These are phyloP conservation scores for Lacerta agilis DNA, from an alignment of 2,797 vertebrate genomes.

Conservation along the genomic window DNA sequence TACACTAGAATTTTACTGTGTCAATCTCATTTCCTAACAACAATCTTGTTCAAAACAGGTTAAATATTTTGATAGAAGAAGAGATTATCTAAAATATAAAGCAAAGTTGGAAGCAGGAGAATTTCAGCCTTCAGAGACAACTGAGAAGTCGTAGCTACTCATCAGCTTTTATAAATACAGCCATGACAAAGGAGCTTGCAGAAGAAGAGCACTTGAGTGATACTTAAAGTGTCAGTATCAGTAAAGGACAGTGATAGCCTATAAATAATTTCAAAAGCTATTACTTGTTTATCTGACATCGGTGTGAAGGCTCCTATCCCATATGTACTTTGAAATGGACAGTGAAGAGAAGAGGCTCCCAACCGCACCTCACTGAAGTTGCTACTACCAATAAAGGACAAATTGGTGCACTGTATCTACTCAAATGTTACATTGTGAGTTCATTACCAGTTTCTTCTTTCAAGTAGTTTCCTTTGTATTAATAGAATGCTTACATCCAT, in stretches of 20 bases:
- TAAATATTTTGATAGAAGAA: conserved; percentile 92
- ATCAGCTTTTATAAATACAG: conserved; percentile 1
- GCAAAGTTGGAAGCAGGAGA: conserved; percentile 86
- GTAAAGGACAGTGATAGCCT: neutral
- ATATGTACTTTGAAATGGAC: neutral
- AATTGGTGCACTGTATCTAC: neutral
- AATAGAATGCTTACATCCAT: neutral
- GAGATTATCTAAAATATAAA: conserved; percentile 94
- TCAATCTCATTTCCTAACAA: neutral
- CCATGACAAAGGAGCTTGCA: fast-evolving
- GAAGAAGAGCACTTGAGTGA: neutral
- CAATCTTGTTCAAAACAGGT: conserved; percentile 81
- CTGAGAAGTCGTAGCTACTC: conserved; percentile 69
- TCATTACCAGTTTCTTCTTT: neutral
- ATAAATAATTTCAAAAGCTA: neutral
- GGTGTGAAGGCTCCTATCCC: neutral
- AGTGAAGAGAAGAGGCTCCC: neutral
- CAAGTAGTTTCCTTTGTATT: neutral
- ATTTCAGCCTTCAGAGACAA: conserved; percentile 78
- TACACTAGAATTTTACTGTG: neutral
- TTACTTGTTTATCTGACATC: neutral
- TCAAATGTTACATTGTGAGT: neutral
- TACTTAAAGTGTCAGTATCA: neutral
- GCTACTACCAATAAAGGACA: neutral
- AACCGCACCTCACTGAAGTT: neutral